A percentile compares a stretch with the other conserved stretches of the same genome.
phyloP scores from a whole-genome alignment of 2,888 invertebrate genomes.

The Tetramorium bicarinatum region DNA sequence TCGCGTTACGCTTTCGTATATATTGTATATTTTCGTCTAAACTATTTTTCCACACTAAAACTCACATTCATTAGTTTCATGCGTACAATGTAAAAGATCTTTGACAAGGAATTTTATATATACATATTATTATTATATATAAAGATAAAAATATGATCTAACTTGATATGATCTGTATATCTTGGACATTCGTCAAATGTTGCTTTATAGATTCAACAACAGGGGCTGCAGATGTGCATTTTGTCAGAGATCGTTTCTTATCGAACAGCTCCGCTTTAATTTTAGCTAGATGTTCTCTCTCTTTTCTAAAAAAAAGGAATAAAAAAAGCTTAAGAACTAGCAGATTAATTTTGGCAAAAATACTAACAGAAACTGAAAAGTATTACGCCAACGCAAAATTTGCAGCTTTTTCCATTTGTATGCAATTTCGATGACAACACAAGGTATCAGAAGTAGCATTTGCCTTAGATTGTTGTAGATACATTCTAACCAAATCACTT shows the following conservation, averaged over 20 bases:
- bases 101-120: not conserved
- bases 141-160: slow-evolving; percentile 42
- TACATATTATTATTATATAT: not conserved
- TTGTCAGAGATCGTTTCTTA: slow-evolving; percentile 67
- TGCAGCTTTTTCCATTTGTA: slow-evolving; percentile 52
- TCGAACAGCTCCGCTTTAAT: slow-evolving; percentile 76
- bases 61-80: slow-evolving; percentile 42
- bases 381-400: slow-evolving; percentile 57
- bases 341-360: not conserved
- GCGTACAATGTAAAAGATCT: slow-evolving; percentile 29
- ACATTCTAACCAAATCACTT: slow-evolving; percentile 71
- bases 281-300: slow-evolving; percentile 64
- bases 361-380: not conserved
- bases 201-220: slow-evolving; percentile 74
- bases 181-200: slow-evolving; percentile 74
- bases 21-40: slow-evolving; percentile 63
- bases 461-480: slow-evolving; percentile 53
- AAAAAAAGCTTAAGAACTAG: not conserved
- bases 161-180: slow-evolving; percentile 78
- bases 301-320: slow-evolving; percentile 68
- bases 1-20: slow-evolving; percentile 64
- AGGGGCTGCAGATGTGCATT: slow-evolving; percentile 71
- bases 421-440: slow-evolving; percentile 37
- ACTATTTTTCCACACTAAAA: slow-evolving; percentile 78
- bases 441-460: slow-evolving; percentile 34